Base-by-base conservation (phyloP, 2,113 vertebrate species). In the Mionectes macconnelli region DNA sequence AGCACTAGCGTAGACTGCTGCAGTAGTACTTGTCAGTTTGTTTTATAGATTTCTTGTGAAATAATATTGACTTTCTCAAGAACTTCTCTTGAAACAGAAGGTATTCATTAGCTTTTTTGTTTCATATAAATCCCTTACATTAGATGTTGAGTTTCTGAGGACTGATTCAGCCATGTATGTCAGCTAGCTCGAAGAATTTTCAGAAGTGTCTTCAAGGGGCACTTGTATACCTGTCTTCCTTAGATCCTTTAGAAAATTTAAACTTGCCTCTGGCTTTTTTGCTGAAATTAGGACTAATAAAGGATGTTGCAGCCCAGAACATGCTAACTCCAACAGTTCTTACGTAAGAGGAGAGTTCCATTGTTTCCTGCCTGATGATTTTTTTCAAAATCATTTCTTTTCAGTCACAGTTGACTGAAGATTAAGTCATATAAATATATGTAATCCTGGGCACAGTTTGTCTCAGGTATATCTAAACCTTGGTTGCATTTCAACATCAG, bases 11-110 rank as follows among this genome's bases (percentile, higher is more conserved):
- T 19, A 68, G 47, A 19, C 40, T 80, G 47, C 84, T 87, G 80
- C 79, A 73, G 72, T 83, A 72, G 59, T 88, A 57, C 68, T 92
- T 95, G 95, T 94, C 94, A 80, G 86, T 94, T 93, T 95, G 87
- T 69, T 96, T 93, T 95, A 83, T 93, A 93, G 84, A 94, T 97
- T 91, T 93, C 87, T 95, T 91, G 84, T 89, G 91, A 92, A 96
- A 90, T 91, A 89, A 93, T 84, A 95, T 24, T 97, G 94, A 96
- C 81, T 96, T 95, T 91, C 89, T 95, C 78, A 87, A 95, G 77
- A 96, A 49, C 53, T 87, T 80, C 89, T 82, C 81, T 72, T 44
- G 57, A 91, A 95, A 94, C 87, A 93, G 93, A 83, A 93, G 75
- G 69, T 95, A 95, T 91, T 97, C 74, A 66, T 97, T 94, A 95